Evolutionary conservation across 1,140 invertebrate species (phyloP), one percentile per base, ranked within the genome.

Genomic region (Papilio polytes): DNA sequence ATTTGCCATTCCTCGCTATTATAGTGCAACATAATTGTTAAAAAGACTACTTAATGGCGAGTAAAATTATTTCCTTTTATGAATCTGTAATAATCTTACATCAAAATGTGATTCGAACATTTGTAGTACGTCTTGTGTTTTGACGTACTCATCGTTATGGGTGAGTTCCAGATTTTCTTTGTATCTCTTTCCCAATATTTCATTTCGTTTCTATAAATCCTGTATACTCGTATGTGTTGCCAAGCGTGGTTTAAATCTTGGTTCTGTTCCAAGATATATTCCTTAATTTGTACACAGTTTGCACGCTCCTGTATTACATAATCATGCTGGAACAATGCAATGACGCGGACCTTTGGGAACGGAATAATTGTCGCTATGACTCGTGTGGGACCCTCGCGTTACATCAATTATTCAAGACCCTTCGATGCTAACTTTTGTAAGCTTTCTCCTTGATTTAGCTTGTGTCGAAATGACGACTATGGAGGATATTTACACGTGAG

Each of bases 371-470:
- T 59, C 80, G 80, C 77, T 82, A 70, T 80, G 80, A 82, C 77
- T 80, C 59, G 77, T 26, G 81, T 74, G 82, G 77, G 83, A 82
- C 80, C 79, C 74, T 51, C 12, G 48, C 78, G 70, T 77, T 85
- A 80, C 74, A 89, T 90, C 86, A 90, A 89, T 90, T 85, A 90
- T 90, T 90, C 85, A 89, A 82, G 78, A 81, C 46, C 77, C 84
- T 85, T 84, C 70, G 59, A 80, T 74, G 66, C 78, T 84, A 84
- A 82, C 84, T 85, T 82, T 84, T 74, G 77, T 56, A 46, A 70
- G 63, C 63, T 70, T 70, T 70, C 22, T 13, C 63, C 26, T 70
- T 4, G 13, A 70, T 70, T 70, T 13, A 36, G 63, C 31, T 26
- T 70, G 63, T 70, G 63, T 31, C 26, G 26, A 70, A 31, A 70